A percentile compares a stretch with the other conserved stretches of the same genome.
Conservation (phyloP, 2,797 vertebrate genomes). For the Danio tinwini region DNA sequence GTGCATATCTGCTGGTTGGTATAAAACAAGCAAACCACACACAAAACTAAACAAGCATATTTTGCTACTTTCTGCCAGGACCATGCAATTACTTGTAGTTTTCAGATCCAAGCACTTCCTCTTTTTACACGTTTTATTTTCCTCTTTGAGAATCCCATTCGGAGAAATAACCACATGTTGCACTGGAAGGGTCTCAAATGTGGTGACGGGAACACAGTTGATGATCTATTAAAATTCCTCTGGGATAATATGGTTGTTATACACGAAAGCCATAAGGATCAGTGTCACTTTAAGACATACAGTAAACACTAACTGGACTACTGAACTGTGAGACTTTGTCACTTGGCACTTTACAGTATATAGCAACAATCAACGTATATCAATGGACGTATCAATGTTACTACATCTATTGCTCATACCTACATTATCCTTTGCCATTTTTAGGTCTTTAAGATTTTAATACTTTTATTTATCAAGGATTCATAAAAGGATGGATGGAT, state of each 20-base stretch:
- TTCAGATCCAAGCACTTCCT: slow-evolving; percentile 59
- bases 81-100: slow-evolving; percentile 68
- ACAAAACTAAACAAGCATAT: slow-evolving; percentile 55
- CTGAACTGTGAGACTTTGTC: neutral
- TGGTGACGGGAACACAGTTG: slow-evolving; percentile 52
- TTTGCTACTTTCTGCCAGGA: slow-evolving; percentile 53
- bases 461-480: too few species aligned
- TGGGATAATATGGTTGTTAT: slow-evolving; percentile 59
- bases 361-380: too few species aligned
- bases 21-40: slow-evolving; percentile 64
- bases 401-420: neutral
- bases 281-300: slow-evolving; percentile 4
- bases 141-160: slow-evolving; percentile 47
- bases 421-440: neutral
- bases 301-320: neutral
- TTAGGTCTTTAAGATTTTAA: neutral
- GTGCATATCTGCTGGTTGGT: slow-evolving; percentile 62
- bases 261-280: slow-evolving; percentile 42
- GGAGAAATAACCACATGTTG: slow-evolving; percentile 52
- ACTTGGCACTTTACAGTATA: too few species aligned
- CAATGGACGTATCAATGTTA: too few species aligned
- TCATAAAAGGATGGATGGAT: too few species aligned
- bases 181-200: slow-evolving; percentile 59
- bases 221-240: slow-evolving; percentile 64
- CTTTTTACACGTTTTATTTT: slow-evolving; percentile 60